Conservation (phyloP, 2,113 vertebrate species). For the Grammomys surdaster region DNA sequence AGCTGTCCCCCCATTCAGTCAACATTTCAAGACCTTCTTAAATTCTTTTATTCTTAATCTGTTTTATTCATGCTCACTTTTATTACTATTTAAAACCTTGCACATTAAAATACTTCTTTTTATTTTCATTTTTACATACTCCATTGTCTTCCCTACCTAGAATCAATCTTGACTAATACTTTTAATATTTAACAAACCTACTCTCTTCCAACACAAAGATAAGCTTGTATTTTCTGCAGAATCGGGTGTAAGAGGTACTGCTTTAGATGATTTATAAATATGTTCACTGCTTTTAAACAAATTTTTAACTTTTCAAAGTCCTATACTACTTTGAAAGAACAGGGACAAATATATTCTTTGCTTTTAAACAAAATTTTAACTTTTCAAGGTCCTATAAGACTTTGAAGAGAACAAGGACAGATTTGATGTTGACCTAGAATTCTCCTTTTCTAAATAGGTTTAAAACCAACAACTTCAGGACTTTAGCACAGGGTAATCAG, state of each 20-base stretch:
- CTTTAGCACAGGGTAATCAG: neutral
- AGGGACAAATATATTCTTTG: neutral
- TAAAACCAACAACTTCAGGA: neutral
- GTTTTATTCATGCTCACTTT: neutral
- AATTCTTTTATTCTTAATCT: neutral
- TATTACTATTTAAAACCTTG: neutral
- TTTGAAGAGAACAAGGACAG: neutral
- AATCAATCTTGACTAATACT: neutral
- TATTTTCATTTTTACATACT: neutral
- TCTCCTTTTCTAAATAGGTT: neutral
- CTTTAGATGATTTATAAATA: slow-evolving; percentile 37
- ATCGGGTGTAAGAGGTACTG: neutral
- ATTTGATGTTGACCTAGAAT: neutral
- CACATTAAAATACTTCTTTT: neutral
- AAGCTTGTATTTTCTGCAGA: neutral
- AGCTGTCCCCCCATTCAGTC: neutral
- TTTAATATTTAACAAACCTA: neutral
- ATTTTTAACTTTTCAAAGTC: neutral
- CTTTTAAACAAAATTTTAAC: slow-evolving; percentile 25
- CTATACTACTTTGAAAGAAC: neutral
- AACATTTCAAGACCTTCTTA: neutral
- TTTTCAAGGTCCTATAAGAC: neutral
- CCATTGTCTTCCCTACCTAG: neutral
- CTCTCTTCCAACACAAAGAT: neutral
- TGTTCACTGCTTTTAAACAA: slow-evolving; percentile 4